Percentiles rank a stretch among this genome's conserved stretches.
Conservation (phyloP, 1,140 invertebrate genomes). For the Oryctes rhinoceros region DNA sequence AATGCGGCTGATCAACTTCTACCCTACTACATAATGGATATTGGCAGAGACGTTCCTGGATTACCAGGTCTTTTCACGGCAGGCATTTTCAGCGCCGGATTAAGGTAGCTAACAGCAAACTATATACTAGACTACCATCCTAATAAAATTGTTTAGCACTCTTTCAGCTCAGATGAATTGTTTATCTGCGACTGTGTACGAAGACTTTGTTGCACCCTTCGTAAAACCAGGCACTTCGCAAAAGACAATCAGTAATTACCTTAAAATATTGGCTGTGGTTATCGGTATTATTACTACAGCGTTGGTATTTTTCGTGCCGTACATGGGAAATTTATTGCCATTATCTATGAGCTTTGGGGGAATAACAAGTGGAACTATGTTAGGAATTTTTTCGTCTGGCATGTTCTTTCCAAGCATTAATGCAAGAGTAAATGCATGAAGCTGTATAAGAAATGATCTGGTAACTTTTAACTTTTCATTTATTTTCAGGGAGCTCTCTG, state of each 20-base stretch:
- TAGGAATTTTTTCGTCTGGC: conserved; percentile 73
- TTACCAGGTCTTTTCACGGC: conserved; percentile 81
- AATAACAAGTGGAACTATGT: conserved; percentile 69
- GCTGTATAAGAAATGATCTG: neutral
- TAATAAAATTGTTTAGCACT: conserved; percentile 62
- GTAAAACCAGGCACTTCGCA: conserved; percentile 61
- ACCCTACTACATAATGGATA: conserved; percentile 79
- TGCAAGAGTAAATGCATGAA: conserved; percentile 61
- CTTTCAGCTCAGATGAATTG: conserved; percentile 74
- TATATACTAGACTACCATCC: neutral
- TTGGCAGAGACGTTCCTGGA: conserved; percentile 70
- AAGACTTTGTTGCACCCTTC: conserved; percentile 68
- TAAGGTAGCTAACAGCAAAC: conserved; percentile 64
- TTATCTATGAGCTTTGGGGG: conserved; percentile 71
- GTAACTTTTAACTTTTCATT: neutral
- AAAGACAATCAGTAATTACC: conserved; percentile 59
- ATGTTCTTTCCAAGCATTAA: conserved; percentile 73
- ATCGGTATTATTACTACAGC: conserved; percentile 67
- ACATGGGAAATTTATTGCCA: conserved; percentile 69
- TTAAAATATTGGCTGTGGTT: conserved; percentile 68
- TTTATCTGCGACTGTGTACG: conserved; percentile 71
- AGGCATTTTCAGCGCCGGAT: conserved; percentile 76
- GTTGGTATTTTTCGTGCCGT: conserved; percentile 70
- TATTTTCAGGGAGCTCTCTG: conserved; percentile 46
- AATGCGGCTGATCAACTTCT: conserved; percentile 71